Conservation (phyloP, 2,113 vertebrate genomes). For the Trogon melanurus region DNA sequence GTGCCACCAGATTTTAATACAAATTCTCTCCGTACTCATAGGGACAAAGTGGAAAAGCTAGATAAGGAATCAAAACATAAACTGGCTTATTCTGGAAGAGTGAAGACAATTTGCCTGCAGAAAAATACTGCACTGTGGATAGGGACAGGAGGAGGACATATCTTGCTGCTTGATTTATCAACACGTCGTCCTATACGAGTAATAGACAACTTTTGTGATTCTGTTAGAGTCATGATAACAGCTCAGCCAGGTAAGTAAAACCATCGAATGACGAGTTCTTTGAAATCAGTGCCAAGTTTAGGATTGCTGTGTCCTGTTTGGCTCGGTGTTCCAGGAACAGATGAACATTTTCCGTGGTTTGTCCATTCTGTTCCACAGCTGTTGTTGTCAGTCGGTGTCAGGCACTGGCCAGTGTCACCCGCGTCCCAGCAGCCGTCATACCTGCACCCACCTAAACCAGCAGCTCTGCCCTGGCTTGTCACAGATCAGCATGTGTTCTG, state of each 20-base stretch:
- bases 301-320: neutral
- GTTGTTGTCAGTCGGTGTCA: neutral
- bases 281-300: neutral
- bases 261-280: neutral
- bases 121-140: slow-evolving; percentile 88
- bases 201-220: slow-evolving; percentile 80
- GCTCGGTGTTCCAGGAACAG: neutral
- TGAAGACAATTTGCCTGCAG: slow-evolving; percentile 91
- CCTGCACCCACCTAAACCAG: neutral
- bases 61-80: slow-evolving; percentile 63
- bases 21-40: slow-evolving; percentile 39
- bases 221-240: slow-evolving; percentile 83
- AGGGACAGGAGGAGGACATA: slow-evolving; percentile 89
- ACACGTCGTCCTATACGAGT: slow-evolving; percentile 83
- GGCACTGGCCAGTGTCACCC: neutral
- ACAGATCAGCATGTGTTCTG: neutral
- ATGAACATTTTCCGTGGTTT: neutral
- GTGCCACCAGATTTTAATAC: neutral
- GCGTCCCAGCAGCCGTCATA: neutral
- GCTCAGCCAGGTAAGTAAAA: slow-evolving; percentile 80
- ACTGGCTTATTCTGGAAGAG: slow-evolving; percentile 79
- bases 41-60: slow-evolving; percentile 71
- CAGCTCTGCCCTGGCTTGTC: neutral
- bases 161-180: slow-evolving; percentile 88
- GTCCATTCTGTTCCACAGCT: neutral